These are phyloP conservation scores for Cephus spinipes DNA, from an alignment of 2,888 invertebrate genomes.

Conservation along the genomic window DNA sequence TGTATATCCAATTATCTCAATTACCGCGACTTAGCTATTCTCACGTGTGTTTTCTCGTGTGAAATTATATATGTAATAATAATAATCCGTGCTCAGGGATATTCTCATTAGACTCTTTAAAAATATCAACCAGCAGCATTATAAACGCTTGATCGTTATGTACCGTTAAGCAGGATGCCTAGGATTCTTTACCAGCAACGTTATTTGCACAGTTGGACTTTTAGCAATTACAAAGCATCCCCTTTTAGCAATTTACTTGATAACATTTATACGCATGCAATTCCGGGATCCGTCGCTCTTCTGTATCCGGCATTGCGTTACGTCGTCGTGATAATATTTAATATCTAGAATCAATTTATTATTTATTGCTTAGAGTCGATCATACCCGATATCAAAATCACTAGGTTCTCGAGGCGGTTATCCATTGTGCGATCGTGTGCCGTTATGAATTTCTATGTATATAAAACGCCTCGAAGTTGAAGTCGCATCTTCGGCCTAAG, in stretches of 20 bases:
- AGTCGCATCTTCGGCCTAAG: conserved; percentile 38
- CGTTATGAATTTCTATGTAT: conserved; percentile 61
- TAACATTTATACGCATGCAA: not conserved
- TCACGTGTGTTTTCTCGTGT: not conserved
- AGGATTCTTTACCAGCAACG: not conserved
- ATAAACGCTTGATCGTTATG: not conserved
- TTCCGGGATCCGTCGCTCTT: not conserved
- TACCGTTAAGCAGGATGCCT: not conserved
- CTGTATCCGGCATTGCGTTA: not conserved
- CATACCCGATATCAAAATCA: not conserved
- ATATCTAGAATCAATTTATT: not conserved
- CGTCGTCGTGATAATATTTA: not conserved
- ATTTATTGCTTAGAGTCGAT: not conserved
- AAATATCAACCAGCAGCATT: not conserved
- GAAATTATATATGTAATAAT: not conserved
- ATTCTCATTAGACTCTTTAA: not conserved
- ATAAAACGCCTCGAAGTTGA: conserved; percentile 53
- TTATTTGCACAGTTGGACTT: not conserved
- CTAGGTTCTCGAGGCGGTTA: conserved; percentile 4
- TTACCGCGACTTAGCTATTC: not conserved
- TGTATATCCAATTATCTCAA: not conserved
- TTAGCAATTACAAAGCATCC: not conserved
- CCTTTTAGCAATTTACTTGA: not conserved
- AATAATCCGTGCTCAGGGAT: not conserved
- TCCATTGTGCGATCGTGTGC: conserved; percentile 49